Percentiles rank a stretch among this genome's conserved stretches.
phyloP scores from a whole-genome alignment of 2,113 vertebrate genomes.

The Chinchilla lanigera region DNA sequence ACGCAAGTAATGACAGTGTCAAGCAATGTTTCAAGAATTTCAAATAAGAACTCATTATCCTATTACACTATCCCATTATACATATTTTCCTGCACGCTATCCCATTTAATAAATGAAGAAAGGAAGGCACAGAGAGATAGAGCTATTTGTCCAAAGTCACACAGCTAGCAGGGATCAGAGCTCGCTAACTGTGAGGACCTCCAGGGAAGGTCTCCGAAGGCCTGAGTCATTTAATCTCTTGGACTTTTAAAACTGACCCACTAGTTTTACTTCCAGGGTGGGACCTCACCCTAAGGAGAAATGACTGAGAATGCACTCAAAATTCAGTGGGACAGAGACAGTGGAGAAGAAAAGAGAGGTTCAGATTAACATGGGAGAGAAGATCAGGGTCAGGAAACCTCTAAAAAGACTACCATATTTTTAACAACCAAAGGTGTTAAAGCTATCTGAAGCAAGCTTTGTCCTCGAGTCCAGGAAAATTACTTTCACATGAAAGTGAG shows the following conservation, averaged over 20 bases:
- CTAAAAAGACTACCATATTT: constrained; percentile 25
- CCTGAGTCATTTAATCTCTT: not conserved
- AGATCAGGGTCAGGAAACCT: not conserved
- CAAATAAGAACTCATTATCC: constrained; percentile 24
- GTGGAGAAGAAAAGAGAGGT: not conserved
- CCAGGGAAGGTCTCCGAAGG: not conserved
- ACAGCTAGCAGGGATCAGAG: not conserved
- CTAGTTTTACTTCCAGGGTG: not conserved
- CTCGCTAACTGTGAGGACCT: not conserved
- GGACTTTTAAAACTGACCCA: not conserved
- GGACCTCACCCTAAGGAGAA: not conserved
- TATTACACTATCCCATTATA: not conserved
- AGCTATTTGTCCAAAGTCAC: not conserved
- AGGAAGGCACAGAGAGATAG: not conserved
- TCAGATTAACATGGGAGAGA: not conserved
- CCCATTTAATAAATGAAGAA: not conserved
- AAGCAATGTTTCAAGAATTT: not conserved
- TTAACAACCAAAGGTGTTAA: constrained; percentile 25
- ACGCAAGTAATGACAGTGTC: not conserved
- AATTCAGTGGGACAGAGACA: not conserved
- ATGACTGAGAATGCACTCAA: not conserved
- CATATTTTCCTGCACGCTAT: not conserved
- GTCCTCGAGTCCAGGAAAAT: not conserved
- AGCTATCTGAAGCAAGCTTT: not conserved
- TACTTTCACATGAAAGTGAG: constrained; percentile 43